phyloP scores from a whole-genome alignment of 2,113 vertebrate genomes.

The Hypomesus transpacificus region DNA sequence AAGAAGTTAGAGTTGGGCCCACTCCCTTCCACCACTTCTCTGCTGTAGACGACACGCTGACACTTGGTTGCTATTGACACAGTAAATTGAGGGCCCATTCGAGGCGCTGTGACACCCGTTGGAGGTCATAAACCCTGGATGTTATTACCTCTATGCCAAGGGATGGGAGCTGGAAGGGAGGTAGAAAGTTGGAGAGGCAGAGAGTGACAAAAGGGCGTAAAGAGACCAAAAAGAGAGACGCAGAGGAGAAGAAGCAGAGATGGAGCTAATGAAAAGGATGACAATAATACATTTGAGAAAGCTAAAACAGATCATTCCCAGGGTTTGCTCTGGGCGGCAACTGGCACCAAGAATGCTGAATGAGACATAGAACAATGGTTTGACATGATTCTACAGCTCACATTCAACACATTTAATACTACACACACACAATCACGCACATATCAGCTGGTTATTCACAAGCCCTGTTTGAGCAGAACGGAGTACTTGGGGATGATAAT shows the following conservation, averaged over 20 bases:
- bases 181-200: constrained; percentile 3
- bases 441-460: constrained; percentile 12
- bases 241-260: not conserved
- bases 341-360: not conserved
- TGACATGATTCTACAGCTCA: not conserved
- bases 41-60: constrained; percentile 40
- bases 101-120: constrained; percentile 44
- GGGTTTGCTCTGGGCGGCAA: too few relatives aligned
- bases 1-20: not conserved
- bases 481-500: constrained; percentile 34
- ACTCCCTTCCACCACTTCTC: not conserved
- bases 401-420: not conserved
- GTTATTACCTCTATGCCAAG: constrained; percentile 21
- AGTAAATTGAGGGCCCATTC: constrained; percentile 47
- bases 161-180: constrained; percentile 4
- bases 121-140: constrained; percentile 32
- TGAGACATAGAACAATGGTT: not conserved
- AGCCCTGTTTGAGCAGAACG: constrained; percentile 19
- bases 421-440: not conserved
- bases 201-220: not conserved
- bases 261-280: not conserved
- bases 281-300: too few relatives aligned
- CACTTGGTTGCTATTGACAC: constrained; percentile 55
- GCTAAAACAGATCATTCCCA: too few relatives aligned
- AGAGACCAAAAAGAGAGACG: constrained; percentile 17